Conservation (phyloP, 35 echinoderm and acorn worm species). For the Patiria miniata region DNA sequence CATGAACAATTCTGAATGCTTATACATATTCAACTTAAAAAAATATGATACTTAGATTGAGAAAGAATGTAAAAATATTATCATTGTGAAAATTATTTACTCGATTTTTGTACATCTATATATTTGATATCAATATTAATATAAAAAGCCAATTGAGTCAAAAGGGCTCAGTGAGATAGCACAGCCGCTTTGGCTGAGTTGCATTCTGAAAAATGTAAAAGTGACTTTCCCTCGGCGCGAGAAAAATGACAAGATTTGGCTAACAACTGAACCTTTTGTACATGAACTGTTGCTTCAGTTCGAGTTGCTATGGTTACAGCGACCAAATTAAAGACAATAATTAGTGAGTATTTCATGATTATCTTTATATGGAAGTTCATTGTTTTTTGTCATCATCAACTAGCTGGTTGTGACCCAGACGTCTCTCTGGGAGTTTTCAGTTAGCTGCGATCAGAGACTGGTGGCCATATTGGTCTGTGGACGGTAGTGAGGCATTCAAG, state of each 20-base stretch:
- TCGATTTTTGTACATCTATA: slow-evolving; percentile 19
- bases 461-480: slow-evolving; percentile 53
- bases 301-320: slow-evolving; percentile 18
- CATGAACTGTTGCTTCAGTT: slow-evolving; percentile 25
- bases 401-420: slow-evolving; percentile 2
- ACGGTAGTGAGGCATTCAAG: slow-evolving; percentile 23
- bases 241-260: slow-evolving; percentile 3
- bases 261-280: neutral
- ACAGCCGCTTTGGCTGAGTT: slow-evolving; percentile 5
- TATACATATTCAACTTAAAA: slow-evolving; percentile 19
- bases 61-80: slow-evolving; percentile 27
- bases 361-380: slow-evolving; percentile 21
- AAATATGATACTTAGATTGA: slow-evolving; percentile 32
- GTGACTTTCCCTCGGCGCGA: slow-evolving; percentile 7
- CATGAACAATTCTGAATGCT: slow-evolving; percentile 16
- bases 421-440: slow-evolving; percentile 6
- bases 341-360: neutral
- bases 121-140: slow-evolving; percentile 21
- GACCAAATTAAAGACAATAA: slow-evolving; percentile 15
- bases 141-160: slow-evolving; percentile 19
- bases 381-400: neutral
- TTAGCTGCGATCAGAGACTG: slow-evolving; percentile 62
- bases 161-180: slow-evolving; percentile 20
- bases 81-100: slow-evolving; percentile 32
- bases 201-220: slow-evolving; percentile 34